These are phyloP conservation scores for Ptychoptera albimana DNA, from an alignment of 2,888 invertebrate genomes.

Conservation along the genomic window DNA sequence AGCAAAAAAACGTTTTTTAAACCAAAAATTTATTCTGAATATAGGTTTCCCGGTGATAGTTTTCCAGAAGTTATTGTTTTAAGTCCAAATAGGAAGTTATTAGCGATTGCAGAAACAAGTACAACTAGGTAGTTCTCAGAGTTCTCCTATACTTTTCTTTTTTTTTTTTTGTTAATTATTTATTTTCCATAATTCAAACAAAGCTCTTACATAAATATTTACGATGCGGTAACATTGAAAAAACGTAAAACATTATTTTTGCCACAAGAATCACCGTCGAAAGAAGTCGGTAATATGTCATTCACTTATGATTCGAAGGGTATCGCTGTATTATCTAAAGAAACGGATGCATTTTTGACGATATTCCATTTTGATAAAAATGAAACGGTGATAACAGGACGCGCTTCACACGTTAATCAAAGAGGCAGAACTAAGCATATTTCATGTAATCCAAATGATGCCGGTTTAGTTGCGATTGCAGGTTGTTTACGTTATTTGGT, in stretches of 20 bases:
- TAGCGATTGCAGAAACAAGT: conserved; percentile 23
- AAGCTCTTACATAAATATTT: conserved; percentile 29
- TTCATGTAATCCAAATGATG: conserved; percentile 43
- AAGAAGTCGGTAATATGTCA: conserved; percentile 51
- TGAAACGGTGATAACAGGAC: conserved; percentile 33
- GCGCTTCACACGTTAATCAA: conserved; percentile 18
- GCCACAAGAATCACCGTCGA: conserved; percentile 41
- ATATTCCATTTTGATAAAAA: conserved; percentile 64
- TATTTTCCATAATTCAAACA: too few relatives aligned
- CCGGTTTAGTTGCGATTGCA: conserved; percentile 46
- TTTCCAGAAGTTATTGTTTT: conserved; percentile 21
- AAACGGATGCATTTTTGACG: conserved; percentile 49
- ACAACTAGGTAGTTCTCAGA: too few relatives aligned
- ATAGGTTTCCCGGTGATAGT: conserved; percentile 23
- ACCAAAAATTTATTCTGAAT: not conserved
- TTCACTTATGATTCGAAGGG: conserved; percentile 74
- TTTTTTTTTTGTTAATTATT: not conserved
- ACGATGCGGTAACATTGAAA: conserved; percentile 52
- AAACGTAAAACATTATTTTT: conserved; percentile 49
- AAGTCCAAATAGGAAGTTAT: conserved; percentile 22
- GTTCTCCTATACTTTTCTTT: too few relatives aligned
- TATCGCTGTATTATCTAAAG: conserved; percentile 61
- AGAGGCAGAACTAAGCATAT: conserved; percentile 21
- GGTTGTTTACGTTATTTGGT: conserved; percentile 12
- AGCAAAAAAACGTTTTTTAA: not conserved